Evolutionary conservation across 2,113 vertebrate species (phyloP).

Genomic region (Mionectes macconnelli): DNA sequence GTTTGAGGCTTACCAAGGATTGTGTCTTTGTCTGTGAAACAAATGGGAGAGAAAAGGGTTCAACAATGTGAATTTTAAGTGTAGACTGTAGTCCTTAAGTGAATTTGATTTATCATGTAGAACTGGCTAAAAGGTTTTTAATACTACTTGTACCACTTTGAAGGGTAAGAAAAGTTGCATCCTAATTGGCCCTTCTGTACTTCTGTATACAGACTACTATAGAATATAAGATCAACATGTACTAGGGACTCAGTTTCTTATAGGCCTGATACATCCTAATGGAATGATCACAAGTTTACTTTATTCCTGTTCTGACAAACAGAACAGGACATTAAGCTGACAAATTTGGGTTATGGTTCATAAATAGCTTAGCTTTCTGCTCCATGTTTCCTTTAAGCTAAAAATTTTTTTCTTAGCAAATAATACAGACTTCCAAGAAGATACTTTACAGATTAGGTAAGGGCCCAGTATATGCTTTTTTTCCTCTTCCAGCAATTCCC

Average conservation of each 20-base stretch:
- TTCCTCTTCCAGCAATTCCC: neutral
- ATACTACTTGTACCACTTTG: neutral
- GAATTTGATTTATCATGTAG: neutral
- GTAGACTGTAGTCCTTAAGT: neutral
- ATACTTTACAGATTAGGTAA: conserved; percentile 34
- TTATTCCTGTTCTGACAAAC: neutral
- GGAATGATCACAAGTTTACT: neutral
- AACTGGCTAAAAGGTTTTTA: neutral
- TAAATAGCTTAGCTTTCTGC: neutral
- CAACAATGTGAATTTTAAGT: neutral
- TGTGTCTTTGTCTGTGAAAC: neutral
- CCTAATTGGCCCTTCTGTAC: neutral
- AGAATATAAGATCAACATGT: neutral
- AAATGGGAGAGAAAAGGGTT: neutral
- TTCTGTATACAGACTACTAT: neutral
- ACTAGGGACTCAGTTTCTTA: neutral
- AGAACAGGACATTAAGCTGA: neutral
- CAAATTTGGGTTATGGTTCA: neutral
- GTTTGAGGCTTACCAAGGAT: neutral
- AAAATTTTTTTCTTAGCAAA: neutral
- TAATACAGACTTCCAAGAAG: neutral
- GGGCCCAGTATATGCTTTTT: neutral
- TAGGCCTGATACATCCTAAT: neutral
- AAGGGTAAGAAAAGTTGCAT: neutral
- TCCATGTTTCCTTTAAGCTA: neutral